Conservation (phyloP, 1,140 invertebrate species). For the Sitophilus oryzae region DNA sequence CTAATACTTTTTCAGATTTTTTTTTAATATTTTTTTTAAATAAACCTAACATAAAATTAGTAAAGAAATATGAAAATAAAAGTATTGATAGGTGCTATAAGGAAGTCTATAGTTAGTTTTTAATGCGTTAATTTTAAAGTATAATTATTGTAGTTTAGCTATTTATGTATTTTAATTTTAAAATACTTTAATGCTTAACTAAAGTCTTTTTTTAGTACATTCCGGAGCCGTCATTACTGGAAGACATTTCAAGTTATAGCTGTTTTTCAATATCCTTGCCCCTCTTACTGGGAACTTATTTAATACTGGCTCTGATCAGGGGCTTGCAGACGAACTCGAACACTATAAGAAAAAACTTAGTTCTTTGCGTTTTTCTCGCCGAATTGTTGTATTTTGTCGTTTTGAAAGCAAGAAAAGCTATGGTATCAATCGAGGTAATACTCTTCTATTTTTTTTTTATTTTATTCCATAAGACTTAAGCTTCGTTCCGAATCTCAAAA, state of each 20-base stretch:
- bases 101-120: too few species aligned
- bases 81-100: too few species aligned
- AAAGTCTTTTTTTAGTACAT: slow-evolving; percentile 70
- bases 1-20: too few species aligned
- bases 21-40: too few species aligned
- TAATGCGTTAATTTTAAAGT: background rate
- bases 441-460: background rate
- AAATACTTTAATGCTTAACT: too few species aligned
- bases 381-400: slow-evolving; percentile 83
- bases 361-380: slow-evolving; percentile 79
- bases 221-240: slow-evolving; percentile 74
- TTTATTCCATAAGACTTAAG: too few species aligned
- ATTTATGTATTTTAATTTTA: too few species aligned
- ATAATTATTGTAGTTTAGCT: too few species aligned
- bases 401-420: slow-evolving; percentile 66
- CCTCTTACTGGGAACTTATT: slow-evolving; percentile 65
- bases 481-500: background rate
- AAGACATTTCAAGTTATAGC: slow-evolving; percentile 83
- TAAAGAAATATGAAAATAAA: too few species aligned
- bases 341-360: slow-evolving; percentile 88
- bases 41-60: too few species aligned
- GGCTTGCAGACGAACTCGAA: slow-evolving; percentile 85
- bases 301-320: slow-evolving; percentile 70
- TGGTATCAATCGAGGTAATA: slow-evolving; percentile 67
- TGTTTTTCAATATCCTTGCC: slow-evolving; percentile 80